These are phyloP conservation scores for Cataglyphis altisquamis DNA, from an alignment of 2,888 invertebrate genomes.

Conservation along the genomic window DNA sequence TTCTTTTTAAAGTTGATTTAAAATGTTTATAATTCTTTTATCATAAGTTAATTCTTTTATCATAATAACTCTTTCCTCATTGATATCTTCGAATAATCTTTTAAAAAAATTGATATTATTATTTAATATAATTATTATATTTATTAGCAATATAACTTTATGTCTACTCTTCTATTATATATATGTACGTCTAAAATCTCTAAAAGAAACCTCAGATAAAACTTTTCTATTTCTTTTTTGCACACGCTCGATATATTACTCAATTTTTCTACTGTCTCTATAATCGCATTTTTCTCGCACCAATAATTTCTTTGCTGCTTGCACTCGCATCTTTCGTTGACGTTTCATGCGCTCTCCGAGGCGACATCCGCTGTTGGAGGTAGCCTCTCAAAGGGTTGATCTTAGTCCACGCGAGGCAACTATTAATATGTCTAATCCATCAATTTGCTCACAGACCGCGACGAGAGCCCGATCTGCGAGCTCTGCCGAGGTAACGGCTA, in stretches of 20 bases:
- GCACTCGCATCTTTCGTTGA: constrained; percentile 27
- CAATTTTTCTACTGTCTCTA: neutral
- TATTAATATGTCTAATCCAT: neutral
- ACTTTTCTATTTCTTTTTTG: neutral
- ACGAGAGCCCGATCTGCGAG: constrained; percentile 68
- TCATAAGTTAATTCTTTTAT: neutral
- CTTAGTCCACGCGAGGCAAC: constrained; percentile 17
- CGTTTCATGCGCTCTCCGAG: constrained; percentile 28
- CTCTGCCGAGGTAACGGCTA: constrained; percentile 67
- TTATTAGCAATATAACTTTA: neutral
- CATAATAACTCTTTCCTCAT: neutral
- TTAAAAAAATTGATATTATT: neutral
- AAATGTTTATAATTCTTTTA: neutral
- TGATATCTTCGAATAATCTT: neutral
- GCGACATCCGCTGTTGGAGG: constrained; percentile 19
- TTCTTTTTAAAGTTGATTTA: neutral
- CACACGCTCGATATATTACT: neutral
- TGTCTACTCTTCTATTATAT: neutral
- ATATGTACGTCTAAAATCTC: neutral
- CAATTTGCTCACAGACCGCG: constrained; percentile 57
- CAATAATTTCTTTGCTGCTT: neutral
- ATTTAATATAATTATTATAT: neutral
- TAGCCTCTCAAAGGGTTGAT: constrained; percentile 4
- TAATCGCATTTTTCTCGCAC: neutral
- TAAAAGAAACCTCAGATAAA: neutral